Base-by-base conservation (phyloP, 2,888 invertebrate species). In the Aphidius colemani region DNA sequence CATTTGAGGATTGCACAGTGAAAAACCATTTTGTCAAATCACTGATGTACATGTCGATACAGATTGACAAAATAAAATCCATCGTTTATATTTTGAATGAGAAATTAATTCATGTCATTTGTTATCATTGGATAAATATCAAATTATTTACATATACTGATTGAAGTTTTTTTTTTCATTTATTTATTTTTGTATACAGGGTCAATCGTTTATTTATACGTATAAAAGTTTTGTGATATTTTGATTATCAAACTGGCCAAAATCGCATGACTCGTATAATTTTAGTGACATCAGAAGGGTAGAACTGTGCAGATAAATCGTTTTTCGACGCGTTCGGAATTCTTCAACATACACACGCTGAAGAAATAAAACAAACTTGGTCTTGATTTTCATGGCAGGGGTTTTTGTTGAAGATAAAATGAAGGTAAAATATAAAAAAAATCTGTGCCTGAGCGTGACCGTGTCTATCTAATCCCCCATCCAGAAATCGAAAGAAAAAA, bases 331-430 rank as follows among this genome's bases (percentile, higher is more conserved):
- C 73, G 72, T 66, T 74, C 70, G 71, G 74, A 74, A 74, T 75
- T 67, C 68, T 50, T 30, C 18, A 57, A n/a, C 41, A 18, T 41
- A 18, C 18, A 30, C 45, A 45, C 49, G 66, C 59, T 63, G 63
- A 63, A 64, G 71, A 69, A 72, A 65, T 75, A 74, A 75, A 75
- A 70, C 69, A 73, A 75, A 75, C 72, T 71, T 75, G 75, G 71
- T 73, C 67, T 74, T 30, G 30, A 30, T 30, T 30, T 30, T 30
- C 30, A 30, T 30, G 30, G 30, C 30, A 30, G 5, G 3, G 4
- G 30, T 4, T 30, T 30, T 30, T 30, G 30, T 30, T 30, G 30
- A 30, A 30, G 30, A 30, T 30, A 30, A 30, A 30, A 30, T 30
- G 30, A 30, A 30, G 30, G 30, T 30, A 30, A 30, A 30, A 30